Percentiles rank a stretch among this genome's conserved stretches.
Conservation (phyloP, 1,140 invertebrate species). For the Eupristina koningsbergeri region DNA sequence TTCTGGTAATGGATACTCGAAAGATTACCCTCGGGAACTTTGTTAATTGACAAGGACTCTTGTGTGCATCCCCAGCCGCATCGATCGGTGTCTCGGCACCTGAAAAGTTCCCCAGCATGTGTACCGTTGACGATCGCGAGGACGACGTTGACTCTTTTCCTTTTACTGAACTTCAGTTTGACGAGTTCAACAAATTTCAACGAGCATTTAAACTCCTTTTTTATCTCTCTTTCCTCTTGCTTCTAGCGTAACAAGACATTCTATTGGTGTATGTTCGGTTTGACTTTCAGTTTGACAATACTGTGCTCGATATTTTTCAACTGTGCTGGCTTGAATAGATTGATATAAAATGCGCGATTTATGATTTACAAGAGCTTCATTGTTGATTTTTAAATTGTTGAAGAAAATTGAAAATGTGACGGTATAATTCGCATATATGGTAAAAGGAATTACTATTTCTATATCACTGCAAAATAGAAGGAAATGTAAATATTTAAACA, state of each 20-base stretch:
- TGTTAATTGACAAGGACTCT: slow-evolving; percentile 64
- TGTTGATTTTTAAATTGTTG: no score
- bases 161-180: not conserved
- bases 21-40: slow-evolving; percentile 58
- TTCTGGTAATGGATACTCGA: slow-evolving; percentile 58
- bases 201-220: not conserved
- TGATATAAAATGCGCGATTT: not conserved
- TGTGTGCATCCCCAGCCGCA: slow-evolving; percentile 38
- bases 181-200: not conserved
- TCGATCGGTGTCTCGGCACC: not conserved
- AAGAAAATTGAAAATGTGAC: no score
- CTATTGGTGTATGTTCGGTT: not conserved
- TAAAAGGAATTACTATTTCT: no score
- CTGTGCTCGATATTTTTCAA: not conserved
- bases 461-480: no score
- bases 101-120: not conserved
- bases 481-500: no score
- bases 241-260: not conserved
- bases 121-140: not conserved
- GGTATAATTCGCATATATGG: no score
- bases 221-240: not conserved
- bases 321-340: not conserved
- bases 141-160: not conserved
- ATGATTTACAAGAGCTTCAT: no score
- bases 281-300: not conserved